phyloP scores from a whole-genome alignment of 2,888 invertebrate species.

The Melanophora roralis region DNA sequence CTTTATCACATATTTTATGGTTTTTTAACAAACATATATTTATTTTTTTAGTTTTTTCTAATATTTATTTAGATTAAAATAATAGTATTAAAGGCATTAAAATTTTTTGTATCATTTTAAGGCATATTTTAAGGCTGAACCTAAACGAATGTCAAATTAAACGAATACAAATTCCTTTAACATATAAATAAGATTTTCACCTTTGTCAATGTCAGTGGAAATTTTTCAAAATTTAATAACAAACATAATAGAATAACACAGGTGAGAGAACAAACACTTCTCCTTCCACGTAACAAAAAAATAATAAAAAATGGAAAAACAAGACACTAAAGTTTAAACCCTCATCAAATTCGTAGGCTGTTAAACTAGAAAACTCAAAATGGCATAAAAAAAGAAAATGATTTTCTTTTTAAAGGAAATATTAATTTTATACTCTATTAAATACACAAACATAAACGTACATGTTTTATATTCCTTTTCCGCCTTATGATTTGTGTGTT shows the following conservation, averaged over 20 bases:
- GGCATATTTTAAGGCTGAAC: constrained; percentile 22
- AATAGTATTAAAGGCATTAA: background rate
- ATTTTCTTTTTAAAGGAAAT: no score
- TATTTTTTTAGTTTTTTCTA: no score
- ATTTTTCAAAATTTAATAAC: background rate
- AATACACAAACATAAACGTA: no score
- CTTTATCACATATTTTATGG: no score
- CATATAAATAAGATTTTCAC: background rate
- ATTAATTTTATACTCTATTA: no score
- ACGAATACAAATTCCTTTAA: background rate
- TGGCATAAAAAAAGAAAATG: background rate
- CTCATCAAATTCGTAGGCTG: background rate
- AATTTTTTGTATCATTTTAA: background rate
- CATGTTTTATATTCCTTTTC: no score
- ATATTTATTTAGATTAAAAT: background rate
- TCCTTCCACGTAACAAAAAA: background rate
- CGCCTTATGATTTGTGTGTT: no score
- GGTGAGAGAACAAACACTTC: background rate
- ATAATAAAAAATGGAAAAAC: background rate
- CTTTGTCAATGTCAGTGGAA: constrained; percentile 30
- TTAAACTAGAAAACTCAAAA: background rate
- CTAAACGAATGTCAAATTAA: background rate
- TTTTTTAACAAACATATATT: no score
- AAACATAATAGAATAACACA: background rate
- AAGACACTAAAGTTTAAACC: background rate